phyloP scores from a whole-genome alignment of 2,888 invertebrate species.

The Macaria liturata region DNA sequence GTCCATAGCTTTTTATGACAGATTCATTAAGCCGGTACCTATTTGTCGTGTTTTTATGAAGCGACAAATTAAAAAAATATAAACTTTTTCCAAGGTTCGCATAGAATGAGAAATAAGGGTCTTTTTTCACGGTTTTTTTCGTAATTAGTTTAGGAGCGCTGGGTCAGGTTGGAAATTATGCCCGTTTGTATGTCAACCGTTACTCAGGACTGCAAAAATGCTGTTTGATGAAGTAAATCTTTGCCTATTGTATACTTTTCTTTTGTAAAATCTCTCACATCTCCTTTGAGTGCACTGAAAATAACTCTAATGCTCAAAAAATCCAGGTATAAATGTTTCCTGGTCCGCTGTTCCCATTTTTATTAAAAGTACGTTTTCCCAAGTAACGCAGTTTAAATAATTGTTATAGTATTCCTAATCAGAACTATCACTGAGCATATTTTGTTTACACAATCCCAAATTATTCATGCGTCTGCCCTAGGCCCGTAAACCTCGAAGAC shows the following conservation, averaged over 20 bases:
- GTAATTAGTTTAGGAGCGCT: slow-evolving; percentile 57
- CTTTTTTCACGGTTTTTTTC: slow-evolving; percentile 50
- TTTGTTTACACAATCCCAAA: slow-evolving; percentile 20
- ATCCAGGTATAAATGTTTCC: no score
- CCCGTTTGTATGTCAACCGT: slow-evolving; percentile 47
- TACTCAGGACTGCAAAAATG: not conserved
- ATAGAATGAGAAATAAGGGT: slow-evolving; percentile 35
- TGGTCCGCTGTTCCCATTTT: no score
- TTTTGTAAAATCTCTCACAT: no score
- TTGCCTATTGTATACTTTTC: no score
- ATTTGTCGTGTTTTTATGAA: slow-evolving; percentile 51
- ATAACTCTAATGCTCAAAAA: no score
- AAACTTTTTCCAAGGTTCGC: slow-evolving; percentile 18
- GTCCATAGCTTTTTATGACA: slow-evolving; percentile 62
- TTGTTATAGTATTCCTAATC: no score
- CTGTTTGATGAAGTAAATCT: no score
- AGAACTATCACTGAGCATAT: not conserved
- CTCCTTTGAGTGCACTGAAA: no score
- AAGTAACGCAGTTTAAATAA: no score
- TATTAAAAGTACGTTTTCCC: no score
- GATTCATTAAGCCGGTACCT: slow-evolving; percentile 55
- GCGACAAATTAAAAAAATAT: slow-evolving; percentile 53
- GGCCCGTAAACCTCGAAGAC: slow-evolving; percentile 23
- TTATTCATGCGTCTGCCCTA: slow-evolving; percentile 14
- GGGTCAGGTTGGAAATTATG: slow-evolving; percentile 60